A percentile compares a stretch with the other conserved stretches of the same genome.
These are phyloP conservation scores for Mastomys coucha DNA, from an alignment of 2,113 vertebrate genomes.

Conservation along the genomic window DNA sequence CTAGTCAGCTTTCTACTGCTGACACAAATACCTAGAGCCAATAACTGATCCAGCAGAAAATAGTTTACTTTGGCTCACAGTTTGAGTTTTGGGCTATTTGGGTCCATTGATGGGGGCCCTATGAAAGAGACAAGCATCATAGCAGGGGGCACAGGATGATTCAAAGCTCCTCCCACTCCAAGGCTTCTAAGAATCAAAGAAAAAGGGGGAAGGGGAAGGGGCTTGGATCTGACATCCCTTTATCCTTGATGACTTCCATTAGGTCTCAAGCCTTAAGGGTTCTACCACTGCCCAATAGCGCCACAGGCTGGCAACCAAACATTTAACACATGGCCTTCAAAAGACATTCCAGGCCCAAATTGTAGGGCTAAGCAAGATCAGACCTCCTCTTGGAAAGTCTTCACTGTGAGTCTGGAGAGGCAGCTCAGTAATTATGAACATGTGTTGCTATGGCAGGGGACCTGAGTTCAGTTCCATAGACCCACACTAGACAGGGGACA, in stretches of 20 bases:
- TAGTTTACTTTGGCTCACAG: not conserved
- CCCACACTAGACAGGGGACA: not conserved
- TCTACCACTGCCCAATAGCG: not conserved
- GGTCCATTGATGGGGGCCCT: not conserved
- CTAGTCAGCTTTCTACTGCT: not conserved
- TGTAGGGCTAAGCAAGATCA: not conserved
- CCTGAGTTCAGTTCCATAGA: not conserved
- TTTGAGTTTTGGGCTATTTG: not conserved
- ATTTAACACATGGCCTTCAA: not conserved
- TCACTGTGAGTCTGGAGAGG: not conserved
- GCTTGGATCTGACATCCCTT: too few species aligned
- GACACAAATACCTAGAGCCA: not conserved
- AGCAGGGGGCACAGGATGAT: accelerated
- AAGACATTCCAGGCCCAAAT: not conserved
- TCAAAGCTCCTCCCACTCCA: too few species aligned
- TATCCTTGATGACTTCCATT: not conserved
- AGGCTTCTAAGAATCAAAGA: not conserved
- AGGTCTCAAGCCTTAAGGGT: not conserved
- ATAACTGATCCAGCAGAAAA: not conserved
- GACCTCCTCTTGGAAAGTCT: accelerated
- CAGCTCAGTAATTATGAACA: not conserved
- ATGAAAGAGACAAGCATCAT: too few species aligned
- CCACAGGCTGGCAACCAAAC: too few species aligned
- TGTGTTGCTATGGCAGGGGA: not conserved
- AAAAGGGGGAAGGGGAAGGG: not conserved